Evolutionary conservation across 2,888 invertebrate species (phyloP).

Genomic region (Acrobasis repandana): DNA sequence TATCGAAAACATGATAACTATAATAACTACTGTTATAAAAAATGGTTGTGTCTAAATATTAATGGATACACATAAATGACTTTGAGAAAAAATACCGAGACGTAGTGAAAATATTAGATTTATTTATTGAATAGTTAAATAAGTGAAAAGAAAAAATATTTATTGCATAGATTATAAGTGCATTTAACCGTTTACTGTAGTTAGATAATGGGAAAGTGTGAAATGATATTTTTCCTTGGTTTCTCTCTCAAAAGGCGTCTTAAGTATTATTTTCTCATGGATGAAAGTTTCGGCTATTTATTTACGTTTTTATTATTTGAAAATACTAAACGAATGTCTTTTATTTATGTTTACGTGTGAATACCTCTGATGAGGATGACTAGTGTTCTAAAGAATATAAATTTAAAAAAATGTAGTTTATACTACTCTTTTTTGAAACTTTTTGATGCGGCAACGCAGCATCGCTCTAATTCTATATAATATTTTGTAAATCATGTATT

Average conservation of each 20-base stretch:
- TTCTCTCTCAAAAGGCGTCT: constrained; percentile 39
- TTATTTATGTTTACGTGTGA: constrained; percentile 23
- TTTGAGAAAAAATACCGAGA: constrained; percentile 62
- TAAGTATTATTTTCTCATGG: constrained; percentile 26
- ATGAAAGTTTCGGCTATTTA: constrained; percentile 29
- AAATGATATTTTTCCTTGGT: constrained; percentile 26
- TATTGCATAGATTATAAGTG: constrained; percentile 71
- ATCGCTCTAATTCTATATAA: constrained; percentile 53
- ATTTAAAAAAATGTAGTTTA: constrained; percentile 38
- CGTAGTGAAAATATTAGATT: constrained; percentile 71
- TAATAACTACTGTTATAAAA: constrained; percentile 69
- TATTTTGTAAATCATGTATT: constrained; percentile 79
- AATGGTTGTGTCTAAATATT: constrained; percentile 79
- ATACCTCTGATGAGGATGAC: constrained; percentile 34
- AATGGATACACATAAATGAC: constrained; percentile 68
- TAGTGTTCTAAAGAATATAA: constrained; percentile 46
- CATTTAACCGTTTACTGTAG: constrained; percentile 78
- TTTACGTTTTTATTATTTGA: constrained; percentile 21
- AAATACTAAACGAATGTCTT: neutral
- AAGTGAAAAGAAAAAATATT: constrained; percentile 80
- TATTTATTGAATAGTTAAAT: constrained; percentile 68
- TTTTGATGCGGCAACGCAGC: constrained; percentile 56
- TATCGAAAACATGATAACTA: constrained; percentile 48
- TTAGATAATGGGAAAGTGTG: constrained; percentile 46
- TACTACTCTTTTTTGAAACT: constrained; percentile 73